Evolutionary conservation across 2,113 vertebrate species (phyloP).

Genomic region (Noctilio leporinus): DNA sequence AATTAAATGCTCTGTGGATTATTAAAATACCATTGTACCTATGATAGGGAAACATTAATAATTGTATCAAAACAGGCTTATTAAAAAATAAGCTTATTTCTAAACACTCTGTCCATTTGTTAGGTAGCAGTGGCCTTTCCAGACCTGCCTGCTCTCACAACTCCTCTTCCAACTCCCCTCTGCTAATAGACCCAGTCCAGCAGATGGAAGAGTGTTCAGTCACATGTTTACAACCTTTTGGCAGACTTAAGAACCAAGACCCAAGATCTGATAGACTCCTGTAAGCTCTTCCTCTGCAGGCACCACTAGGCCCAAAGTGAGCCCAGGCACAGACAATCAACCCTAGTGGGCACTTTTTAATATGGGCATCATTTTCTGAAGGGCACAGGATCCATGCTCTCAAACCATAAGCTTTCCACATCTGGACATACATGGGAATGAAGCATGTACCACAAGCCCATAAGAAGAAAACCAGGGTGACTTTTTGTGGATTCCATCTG

Average conservation of each 20-base stretch:
- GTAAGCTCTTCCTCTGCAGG: background rate
- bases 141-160: background rate
- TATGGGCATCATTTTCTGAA: background rate
- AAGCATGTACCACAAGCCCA: background rate
- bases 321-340: background rate
- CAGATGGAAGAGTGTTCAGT: rapidly evolving
- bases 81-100: slow-evolving; percentile 45
- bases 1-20: slow-evolving; percentile 68
- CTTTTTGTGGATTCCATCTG: background rate
- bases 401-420: background rate
- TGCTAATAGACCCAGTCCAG: background rate
- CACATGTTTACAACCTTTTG: background rate
- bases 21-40: slow-evolving; percentile 51
- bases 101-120: background rate
- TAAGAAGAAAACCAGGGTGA: background rate
- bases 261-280: background rate
- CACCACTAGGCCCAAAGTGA: background rate
- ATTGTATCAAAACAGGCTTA: slow-evolving; percentile 38
- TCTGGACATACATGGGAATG: background rate
- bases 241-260: rapidly evolving
- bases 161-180: background rate
- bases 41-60: slow-evolving; percentile 46
- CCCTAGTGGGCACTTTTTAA: background rate
- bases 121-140: background rate
- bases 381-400: background rate